Base-by-base conservation (phyloP, 2,888 invertebrate genomes). In the Mimas tiliae region DNA sequence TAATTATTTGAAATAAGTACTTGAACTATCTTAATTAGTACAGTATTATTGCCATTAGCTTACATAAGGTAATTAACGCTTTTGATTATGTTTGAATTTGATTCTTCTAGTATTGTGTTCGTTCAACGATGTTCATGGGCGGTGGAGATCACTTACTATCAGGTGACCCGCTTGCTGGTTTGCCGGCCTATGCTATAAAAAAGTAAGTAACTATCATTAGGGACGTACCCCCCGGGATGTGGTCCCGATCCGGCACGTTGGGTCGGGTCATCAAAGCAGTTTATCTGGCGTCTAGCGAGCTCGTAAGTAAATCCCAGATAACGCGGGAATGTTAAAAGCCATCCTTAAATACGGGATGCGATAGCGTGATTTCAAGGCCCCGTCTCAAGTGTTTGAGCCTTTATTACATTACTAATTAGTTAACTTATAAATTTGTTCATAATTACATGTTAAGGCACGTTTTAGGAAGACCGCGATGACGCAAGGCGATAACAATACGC, bases 281-380 rank as follows among this genome's bases (percentile, higher is more conserved):
- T 64, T 64, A 65, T 66, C 68, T 62, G 66, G 47, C 66, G 64
- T 58, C 67, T 67, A 52, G 55, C 51, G 63, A 63, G 50, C 55
- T 58, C 27, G 48, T 65, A 68, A 70, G 65, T 66, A 63, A 67
- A 64, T 63, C 65, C 70, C 52, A 48, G 73, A 73, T 74, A 71
- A 69, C 50, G 64, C 27, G 58, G 69, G 68, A 65, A 73, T 68
- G 70, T 71, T 72, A 72, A 72, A 66, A 72, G 70, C 65, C 34
- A 19, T 45, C 33, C 52, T 68, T 50, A 62, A 66, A 64, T 64
- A 63, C n/a, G 6, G 63, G 69, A 70, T 68, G 47, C 33, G 62
- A 64, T 50, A 65, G 50, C n/a, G 19, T 1, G 19, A 19, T 38
- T 38, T 16, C 3, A 45, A 45, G 14, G 45, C 45, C 11, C 50